A percentile compares a stretch with the other conserved stretches of the same genome.
These are phyloP conservation scores for Channa argus DNA, from an alignment of 2,113 vertebrate genomes.

Conservation along the genomic window DNA sequence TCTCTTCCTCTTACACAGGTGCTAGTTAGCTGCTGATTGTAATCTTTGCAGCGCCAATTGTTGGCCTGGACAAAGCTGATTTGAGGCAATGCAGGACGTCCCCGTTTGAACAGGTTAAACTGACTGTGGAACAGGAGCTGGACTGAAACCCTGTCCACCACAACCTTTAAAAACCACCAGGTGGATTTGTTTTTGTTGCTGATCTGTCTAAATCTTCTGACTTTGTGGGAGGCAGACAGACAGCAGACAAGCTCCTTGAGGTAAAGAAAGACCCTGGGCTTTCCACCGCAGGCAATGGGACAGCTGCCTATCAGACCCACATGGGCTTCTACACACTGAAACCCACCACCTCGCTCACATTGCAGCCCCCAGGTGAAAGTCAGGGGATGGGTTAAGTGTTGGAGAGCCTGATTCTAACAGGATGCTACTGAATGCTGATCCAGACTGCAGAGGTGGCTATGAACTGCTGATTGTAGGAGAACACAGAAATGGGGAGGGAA, in stretches of 20 bases:
- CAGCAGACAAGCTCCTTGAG: conserved; percentile 47
- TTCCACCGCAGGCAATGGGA: conserved; percentile 51
- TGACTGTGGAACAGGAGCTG: conserved; percentile 35
- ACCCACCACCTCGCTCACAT: conserved; percentile 26
- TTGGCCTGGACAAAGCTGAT: no score
- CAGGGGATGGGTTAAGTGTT: conserved; percentile 50
- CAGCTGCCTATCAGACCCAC: conserved; percentile 30
- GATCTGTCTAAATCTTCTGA: background rate
- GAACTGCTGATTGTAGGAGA: conserved; percentile 48
- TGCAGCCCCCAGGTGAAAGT: conserved; percentile 7
- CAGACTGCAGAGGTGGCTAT: conserved; percentile 50
- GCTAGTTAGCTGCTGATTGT: no score
- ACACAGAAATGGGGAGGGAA: background rate
- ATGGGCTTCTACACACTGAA: background rate
- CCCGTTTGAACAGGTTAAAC: no score
- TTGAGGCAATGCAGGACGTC: no score
- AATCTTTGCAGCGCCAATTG: no score
- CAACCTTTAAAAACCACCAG: conserved; percentile 8
- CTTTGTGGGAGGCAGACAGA: conserved; percentile 35
- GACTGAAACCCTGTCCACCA: background rate
- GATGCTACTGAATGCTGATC: conserved; percentile 67
- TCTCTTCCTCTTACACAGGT: no score
- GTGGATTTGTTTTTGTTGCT: background rate
- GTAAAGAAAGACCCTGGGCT: conserved; percentile 46
- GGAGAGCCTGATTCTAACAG: conserved; percentile 32